Evolutionary conservation across 2,113 vertebrate species (phyloP).

Genomic region (Ammodramus savannarum): DNA sequence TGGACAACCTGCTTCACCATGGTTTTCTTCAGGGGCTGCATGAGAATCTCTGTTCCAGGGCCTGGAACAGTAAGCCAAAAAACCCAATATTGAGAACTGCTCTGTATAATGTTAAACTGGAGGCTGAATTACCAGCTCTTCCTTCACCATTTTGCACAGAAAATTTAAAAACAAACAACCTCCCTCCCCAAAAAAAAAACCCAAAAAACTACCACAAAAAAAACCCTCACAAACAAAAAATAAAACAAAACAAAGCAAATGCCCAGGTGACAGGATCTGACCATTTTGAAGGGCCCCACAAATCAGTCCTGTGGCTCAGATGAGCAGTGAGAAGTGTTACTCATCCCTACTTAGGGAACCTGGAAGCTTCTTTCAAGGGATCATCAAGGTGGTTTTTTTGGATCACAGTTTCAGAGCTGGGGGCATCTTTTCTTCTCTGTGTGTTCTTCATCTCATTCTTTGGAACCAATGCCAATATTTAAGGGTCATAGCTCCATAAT

Average conservation of each 20-base stretch:
- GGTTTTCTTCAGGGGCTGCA: background rate
- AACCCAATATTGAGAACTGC: fast-evolving
- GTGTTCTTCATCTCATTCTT: background rate
- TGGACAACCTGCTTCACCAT: background rate
- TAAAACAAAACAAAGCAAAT: background rate
- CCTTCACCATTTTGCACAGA: background rate
- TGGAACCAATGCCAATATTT: background rate
- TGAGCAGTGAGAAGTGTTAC: background rate
- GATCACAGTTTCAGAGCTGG: background rate
- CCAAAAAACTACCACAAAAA: background rate
- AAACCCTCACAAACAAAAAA: background rate
- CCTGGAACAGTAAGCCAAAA: background rate
- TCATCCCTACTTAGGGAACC: background rate
- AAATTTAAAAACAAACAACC: background rate
- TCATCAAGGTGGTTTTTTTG: background rate
- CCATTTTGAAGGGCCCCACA: background rate
- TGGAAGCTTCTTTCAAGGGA: background rate
- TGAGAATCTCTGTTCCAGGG: background rate
- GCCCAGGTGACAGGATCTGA: fast-evolving
- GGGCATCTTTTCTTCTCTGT: background rate
- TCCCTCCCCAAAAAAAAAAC: too few relatives aligned
- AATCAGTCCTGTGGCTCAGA: background rate
- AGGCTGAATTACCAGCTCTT: background rate
- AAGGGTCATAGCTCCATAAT: background rate
- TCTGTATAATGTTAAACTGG: background rate